Evolutionary conservation across 2,888 invertebrate genomes (phyloP), one percentile per base, ranked within the genome.

Genomic region (Pammene aurita): DNA sequence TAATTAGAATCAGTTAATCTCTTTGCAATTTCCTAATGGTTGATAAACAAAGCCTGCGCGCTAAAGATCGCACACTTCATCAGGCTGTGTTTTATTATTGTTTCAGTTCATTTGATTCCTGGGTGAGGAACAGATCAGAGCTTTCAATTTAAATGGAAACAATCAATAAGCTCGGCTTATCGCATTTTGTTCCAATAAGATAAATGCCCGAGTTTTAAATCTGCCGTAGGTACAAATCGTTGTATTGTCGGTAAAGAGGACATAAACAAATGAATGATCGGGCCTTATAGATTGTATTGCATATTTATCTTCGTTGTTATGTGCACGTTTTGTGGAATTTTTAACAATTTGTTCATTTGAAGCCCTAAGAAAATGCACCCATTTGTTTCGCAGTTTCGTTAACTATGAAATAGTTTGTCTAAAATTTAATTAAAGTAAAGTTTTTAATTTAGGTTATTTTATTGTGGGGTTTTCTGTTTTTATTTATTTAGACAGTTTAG

Each of bases 81-180:
- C 62, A 68, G 42, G 9, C 52, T 42, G 46, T 57, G 65, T 67
- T 75, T 71, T 72, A 77, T 78, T 78, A 79, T 84, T 84, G 84
- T 84, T 82, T 79, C 80, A 80, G 79, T 81, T 84, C 84, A 85
- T 86, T 87, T 82, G 80, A 78, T 78, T 81, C 79, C 78, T 78
- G 84, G 84, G 83, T 84, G 84, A 82, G 82, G 78, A 80, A 81
- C 85, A 82, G 84, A 86, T 84, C 78, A 78, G 76, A 83, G 80
- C 83, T 85, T 87, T 86, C 85, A 87, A 86, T 88, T 88, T 86
- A 86, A 89, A 88, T 85, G 82, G 85, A 76, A 76, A 87, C 87
- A 87, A 89, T 89, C 89, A 88, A 90, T 89, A 89, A 85, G 80
- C 82, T 77, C 73, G 80, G 86, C 84, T 88, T 88, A 86, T 86